A percentile compares a stretch with the other conserved stretches of the same genome.
These are phyloP conservation scores for Pelochelys cantorii DNA, from an alignment of 2,797 vertebrate species.

Conservation along the genomic window DNA sequence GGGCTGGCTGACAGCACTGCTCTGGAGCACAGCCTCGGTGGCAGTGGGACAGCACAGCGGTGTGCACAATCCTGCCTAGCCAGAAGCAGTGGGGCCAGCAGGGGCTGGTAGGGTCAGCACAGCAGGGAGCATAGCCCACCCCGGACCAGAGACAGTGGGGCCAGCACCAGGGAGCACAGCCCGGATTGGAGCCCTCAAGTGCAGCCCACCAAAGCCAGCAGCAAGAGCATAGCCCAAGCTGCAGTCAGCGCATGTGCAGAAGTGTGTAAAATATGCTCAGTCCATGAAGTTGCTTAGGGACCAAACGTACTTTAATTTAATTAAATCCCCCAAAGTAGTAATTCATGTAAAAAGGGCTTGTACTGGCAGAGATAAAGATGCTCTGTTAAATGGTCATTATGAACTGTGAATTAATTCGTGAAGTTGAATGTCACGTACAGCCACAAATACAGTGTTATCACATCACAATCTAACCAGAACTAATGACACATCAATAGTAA, in stretches of 20 bases:
- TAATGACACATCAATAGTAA: background rate
- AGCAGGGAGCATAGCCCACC: no score
- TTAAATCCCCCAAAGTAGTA: background rate
- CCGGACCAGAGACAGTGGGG: no score
- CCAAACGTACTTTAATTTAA: background rate
- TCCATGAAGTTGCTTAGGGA: background rate
- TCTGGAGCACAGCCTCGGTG: no score
- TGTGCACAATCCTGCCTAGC: no score
- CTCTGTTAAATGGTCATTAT: background rate
- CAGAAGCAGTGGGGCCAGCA: no score
- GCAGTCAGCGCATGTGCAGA: background rate
- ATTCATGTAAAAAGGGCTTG: background rate
- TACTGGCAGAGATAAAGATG: background rate
- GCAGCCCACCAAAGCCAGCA: no score
- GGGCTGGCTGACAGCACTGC: no score
- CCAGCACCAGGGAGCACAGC: no score
- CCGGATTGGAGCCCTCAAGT: no score
- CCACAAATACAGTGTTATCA: background rate
- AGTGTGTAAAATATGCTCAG: background rate
- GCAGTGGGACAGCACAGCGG: no score
- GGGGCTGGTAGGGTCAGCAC: no score
- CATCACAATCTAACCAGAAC: background rate
- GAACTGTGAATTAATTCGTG: background rate
- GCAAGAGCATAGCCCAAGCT: no score
- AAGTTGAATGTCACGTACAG: background rate